Percentiles rank a stretch among this genome's conserved stretches.
phyloP scores from a whole-genome alignment of 2,113 vertebrate species.

The Notothenia rossii region DNA sequence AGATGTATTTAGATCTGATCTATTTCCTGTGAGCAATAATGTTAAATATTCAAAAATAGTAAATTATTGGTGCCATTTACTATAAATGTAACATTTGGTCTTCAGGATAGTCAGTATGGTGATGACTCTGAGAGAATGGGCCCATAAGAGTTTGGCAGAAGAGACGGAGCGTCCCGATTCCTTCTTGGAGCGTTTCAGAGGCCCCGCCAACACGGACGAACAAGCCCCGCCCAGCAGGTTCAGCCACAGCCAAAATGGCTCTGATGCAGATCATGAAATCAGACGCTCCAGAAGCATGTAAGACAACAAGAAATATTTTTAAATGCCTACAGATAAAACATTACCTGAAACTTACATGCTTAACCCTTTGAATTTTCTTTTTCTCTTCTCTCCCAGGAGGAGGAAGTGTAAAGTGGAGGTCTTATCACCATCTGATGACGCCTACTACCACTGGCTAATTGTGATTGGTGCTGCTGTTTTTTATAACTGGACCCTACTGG shows the following conservation, averaged over 20 bases:
- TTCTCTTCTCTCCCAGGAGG: constrained; percentile 46
- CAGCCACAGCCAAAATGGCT: constrained; percentile 74
- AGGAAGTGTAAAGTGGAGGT: constrained; percentile 86
- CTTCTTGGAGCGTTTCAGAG: constrained; percentile 93
- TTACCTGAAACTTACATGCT: not conserved
- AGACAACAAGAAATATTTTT: constrained; percentile 2
- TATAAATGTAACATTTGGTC: not conserved
- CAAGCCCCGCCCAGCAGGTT: constrained; percentile 81
- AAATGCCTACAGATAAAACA: not conserved
- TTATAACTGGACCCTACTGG: constrained; percentile 93
- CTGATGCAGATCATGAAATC: constrained; percentile 54
- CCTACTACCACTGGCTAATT: constrained; percentile 93
- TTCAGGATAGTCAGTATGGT: constrained; percentile 89
- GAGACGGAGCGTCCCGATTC: constrained; percentile 91
- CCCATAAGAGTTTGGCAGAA: constrained; percentile 88
- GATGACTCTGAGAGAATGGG: constrained; percentile 92
- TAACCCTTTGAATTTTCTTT: not conserved
- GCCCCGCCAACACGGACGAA: constrained; percentile 82
- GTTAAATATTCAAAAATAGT: not conserved
- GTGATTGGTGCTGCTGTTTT: constrained; percentile 90
- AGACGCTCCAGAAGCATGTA: constrained; percentile 70
- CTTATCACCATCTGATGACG: constrained; percentile 89
- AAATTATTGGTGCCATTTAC: not conserved
- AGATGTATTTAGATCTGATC: not conserved
- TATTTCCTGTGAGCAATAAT: not conserved